Evolutionary conservation across 2,797 vertebrate species (phyloP).

Genomic region (Oreochromis mossambicus): DNA sequence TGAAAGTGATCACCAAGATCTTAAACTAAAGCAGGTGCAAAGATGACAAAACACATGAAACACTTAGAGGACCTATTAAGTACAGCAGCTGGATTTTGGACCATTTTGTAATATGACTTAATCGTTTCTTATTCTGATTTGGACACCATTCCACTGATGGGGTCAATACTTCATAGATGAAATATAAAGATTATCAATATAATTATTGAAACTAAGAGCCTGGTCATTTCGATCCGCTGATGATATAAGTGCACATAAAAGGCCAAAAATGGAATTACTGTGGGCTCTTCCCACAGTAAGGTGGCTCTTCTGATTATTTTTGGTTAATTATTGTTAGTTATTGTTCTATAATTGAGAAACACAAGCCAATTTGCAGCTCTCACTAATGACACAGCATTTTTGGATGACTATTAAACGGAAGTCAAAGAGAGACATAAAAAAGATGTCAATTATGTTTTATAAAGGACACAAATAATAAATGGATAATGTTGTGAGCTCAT

Average conservation of each 20-base stretch:
- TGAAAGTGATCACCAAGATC: not conserved
- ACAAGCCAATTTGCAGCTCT: accelerated
- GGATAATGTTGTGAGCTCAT: not conserved
- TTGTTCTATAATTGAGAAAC: accelerated
- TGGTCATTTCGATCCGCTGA: not conserved
- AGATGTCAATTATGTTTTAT: not conserved
- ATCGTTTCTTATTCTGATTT: not conserved
- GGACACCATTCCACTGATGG: not conserved
- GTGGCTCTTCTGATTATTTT: not conserved
- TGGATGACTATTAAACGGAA: accelerated
- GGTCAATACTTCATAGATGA: not conserved
- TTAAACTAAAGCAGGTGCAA: not conserved
- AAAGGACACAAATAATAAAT: not conserved
- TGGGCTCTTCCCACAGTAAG: not conserved
- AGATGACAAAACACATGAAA: not conserved
- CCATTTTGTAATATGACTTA: not conserved
- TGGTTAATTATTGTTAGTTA: not conserved
- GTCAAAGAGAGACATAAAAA: not conserved
- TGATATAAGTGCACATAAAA: not conserved
- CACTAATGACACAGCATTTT: not conserved
- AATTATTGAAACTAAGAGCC: not conserved
- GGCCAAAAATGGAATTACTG: not conserved
- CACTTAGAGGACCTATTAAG: no score
- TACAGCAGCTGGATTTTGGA: accelerated
- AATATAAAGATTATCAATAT: not conserved